These are phyloP conservation scores for Plumapathes pennacea DNA, from an alignment of 92 coral and sea anemone genomes.

Conservation along the genomic window DNA sequence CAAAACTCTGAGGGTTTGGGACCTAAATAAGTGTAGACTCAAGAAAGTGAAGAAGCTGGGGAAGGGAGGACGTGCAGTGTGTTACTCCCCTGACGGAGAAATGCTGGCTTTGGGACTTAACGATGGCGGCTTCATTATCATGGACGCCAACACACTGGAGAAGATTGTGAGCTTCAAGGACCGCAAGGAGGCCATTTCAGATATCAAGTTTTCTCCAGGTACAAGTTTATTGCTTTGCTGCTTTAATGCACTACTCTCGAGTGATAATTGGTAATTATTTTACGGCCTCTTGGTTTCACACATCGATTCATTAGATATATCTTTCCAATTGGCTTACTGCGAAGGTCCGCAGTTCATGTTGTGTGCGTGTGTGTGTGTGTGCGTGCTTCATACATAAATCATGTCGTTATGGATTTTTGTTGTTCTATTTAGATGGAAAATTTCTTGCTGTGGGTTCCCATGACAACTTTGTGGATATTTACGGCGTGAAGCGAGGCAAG, in stretches of 20 bases:
- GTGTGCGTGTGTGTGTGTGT: not conserved
- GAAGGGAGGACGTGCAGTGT: conserved; percentile 91
- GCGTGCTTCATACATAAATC: not conserved
- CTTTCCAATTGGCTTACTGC: not conserved
- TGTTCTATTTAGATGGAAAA: conserved; percentile 77
- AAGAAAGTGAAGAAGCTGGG: conserved; percentile 85
- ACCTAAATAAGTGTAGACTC: conserved; percentile 79
- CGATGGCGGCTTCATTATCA: conserved; percentile 87
- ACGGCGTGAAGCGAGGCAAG: conserved; percentile 95
- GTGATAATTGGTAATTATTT: too few species aligned
- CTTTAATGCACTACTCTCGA: too few species aligned
- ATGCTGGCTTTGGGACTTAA: conserved; percentile 96
- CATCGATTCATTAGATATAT: too few species aligned
- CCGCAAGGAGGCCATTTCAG: conserved; percentile 91
- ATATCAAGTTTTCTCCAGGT: conserved; percentile 97
- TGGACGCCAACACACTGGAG: conserved; percentile 79
- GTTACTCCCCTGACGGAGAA: conserved; percentile 90
- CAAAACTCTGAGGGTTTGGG: conserved; percentile 95
- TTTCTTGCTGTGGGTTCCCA: conserved; percentile 97
- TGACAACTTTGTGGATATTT: conserved; percentile 94
- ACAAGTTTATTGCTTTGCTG: not conserved
- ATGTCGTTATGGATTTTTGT: too few species aligned
- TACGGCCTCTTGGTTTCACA: too few species aligned
- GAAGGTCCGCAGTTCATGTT: not conserved
- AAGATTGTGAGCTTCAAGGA: conserved; percentile 87